Conservation (phyloP, 2,113 vertebrate species). For the Meles meles region DNA sequence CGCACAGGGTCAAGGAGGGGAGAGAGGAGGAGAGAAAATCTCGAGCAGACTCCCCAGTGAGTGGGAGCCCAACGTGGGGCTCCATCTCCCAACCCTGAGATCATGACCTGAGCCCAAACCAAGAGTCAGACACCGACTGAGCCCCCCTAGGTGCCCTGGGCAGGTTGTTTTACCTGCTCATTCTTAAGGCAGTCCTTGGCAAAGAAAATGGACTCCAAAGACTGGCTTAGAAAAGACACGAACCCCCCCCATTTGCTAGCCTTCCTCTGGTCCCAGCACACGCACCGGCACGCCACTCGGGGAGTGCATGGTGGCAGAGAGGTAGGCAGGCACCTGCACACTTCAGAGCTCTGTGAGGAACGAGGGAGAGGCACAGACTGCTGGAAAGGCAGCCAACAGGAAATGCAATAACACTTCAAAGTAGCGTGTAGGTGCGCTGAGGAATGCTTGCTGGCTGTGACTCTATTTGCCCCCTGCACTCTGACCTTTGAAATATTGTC, state of each 20-base stretch:
- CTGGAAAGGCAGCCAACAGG: background rate
- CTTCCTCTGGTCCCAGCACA: rapidly evolving
- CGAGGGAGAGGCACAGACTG: background rate
- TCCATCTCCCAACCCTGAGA: background rate
- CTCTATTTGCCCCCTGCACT: background rate
- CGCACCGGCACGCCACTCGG: background rate
- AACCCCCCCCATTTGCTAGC: background rate
- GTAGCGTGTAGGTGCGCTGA: background rate
- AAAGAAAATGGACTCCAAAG: background rate
- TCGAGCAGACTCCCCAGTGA: background rate
- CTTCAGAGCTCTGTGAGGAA: background rate
- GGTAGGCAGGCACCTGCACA: background rate
- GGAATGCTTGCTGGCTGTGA: background rate
- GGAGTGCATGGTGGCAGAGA: background rate
- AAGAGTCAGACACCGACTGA: background rate
- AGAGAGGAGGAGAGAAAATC: background rate
- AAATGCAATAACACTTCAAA: background rate
- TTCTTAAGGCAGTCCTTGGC: background rate
- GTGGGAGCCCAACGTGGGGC: background rate
- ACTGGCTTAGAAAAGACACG: background rate
- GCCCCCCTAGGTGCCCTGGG: background rate
- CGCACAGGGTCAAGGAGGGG: background rate
- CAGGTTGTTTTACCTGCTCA: background rate
- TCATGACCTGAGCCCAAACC: background rate
- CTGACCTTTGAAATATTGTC: background rate